Percentiles rank a stretch among this genome's conserved stretches.
Evolutionary conservation across 92 coral and sea anemone genomes (phyloP).

Genomic region (Phenganax stokvisi): DNA sequence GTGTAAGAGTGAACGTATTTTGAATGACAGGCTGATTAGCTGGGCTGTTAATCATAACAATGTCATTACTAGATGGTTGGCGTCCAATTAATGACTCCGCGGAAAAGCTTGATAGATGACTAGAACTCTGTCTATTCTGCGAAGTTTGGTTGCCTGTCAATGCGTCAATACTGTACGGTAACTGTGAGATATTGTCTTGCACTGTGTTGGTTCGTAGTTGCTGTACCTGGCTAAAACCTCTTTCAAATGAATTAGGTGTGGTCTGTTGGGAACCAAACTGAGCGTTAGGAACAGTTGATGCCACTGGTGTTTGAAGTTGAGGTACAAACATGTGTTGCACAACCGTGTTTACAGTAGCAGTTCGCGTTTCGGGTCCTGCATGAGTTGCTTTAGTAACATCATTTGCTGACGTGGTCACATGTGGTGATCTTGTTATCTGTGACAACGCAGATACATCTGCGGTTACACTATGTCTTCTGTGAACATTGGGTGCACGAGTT

Average conservation of each 20-base stretch:
- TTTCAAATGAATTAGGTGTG: slow-evolving; percentile 22
- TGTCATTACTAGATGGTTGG: slow-evolving; percentile 20
- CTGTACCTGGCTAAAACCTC: slow-evolving; percentile 22
- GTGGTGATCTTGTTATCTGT: slow-evolving; percentile 1
- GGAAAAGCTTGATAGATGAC: slow-evolving; percentile 22
- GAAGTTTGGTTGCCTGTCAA: slow-evolving; percentile 32
- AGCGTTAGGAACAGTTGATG: slow-evolving; percentile 5
- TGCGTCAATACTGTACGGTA: slow-evolving; percentile 35
- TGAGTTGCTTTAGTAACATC: slow-evolving; percentile 2
- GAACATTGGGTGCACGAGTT: slow-evolving; percentile 3
- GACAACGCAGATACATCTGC: background rate
- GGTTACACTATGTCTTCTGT: slow-evolving; percentile 2
- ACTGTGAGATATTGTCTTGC: slow-evolving; percentile 34
- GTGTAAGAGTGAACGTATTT: slow-evolving; percentile 30
- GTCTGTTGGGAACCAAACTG: slow-evolving; percentile 16
- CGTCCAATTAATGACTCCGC: slow-evolving; percentile 37
- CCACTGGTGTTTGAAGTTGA: slow-evolving; percentile 23
- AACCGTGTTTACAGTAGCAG: background rate
- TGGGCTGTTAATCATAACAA: slow-evolving; percentile 26
- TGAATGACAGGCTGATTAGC: slow-evolving; percentile 34
- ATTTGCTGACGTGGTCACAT: background rate
- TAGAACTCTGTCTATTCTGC: slow-evolving; percentile 7
- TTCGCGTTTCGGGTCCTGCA: background rate
- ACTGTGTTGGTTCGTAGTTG: slow-evolving; percentile 14
- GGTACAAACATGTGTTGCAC: slow-evolving; percentile 24